Evolutionary conservation across 2,797 vertebrate genomes (phyloP).

Genomic region (Eulemur coronatus): DNA sequence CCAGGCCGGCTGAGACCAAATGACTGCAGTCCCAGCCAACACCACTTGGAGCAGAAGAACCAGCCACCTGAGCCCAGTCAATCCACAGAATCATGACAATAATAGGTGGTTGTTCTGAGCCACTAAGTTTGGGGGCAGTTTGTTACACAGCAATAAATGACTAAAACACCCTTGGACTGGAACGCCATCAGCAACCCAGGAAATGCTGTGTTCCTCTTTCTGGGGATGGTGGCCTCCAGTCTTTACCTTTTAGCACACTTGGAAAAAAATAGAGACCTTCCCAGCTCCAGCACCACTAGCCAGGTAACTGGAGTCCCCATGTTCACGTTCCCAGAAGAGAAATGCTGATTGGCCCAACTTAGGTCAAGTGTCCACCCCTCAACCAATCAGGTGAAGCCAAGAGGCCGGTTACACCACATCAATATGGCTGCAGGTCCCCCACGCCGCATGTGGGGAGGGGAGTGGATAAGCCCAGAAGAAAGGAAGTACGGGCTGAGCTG

Average conservation of each 20-base stretch:
- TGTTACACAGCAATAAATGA: not conserved
- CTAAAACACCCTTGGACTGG: not conserved
- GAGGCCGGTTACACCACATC: not conserved
- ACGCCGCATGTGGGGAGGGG: not conserved
- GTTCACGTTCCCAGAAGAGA: not conserved
- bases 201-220: not conserved
- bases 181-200: not conserved
- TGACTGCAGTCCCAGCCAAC: not conserved
- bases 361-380: not conserved
- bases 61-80: not conserved
- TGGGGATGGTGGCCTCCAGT: not conserved
- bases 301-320: not conserved
- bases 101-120: not conserved
- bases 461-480: not conserved
- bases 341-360: not conserved
- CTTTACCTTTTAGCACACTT: not conserved
- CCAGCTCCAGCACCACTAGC: not conserved
- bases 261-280: not conserved
- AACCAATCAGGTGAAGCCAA: not conserved
- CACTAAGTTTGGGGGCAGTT: not conserved
- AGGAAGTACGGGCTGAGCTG: not conserved
- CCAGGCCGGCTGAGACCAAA: not conserved
- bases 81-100: accelerated
- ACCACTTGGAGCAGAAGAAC: not conserved
- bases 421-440: accelerated